Evolutionary conservation across 2,797 vertebrate genomes (phyloP), one percentile per base, ranked within the genome.

Genomic region (Muraenolepis orangiensis): DNA sequence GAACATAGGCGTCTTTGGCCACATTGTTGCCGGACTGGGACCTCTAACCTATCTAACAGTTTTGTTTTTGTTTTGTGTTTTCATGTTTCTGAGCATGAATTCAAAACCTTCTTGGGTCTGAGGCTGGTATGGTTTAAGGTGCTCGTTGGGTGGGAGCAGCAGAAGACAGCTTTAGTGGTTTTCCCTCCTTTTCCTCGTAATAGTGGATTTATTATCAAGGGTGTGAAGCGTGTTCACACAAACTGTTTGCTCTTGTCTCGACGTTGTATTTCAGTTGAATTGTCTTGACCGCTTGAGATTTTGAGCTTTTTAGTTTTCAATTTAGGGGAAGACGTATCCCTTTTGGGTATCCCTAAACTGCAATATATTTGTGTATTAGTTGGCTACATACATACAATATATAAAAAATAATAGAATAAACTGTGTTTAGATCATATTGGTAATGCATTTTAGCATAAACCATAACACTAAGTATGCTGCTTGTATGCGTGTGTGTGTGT

Each of bases 1-100:
- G n/a, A n/a, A n/a, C n/a, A n/a, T n/a, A n/a, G 42, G 70, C 40
- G 70, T 6, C 70, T 72, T 40, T 74, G 73, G 69, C 46, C 34
- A 18, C 29, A 38, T 70, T 83, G 75, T 75, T 81, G 75, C 76
- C 66, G 2, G 16, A 51, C 36, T 0, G 1, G 2, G 8, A 18
- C 76, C 6, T 70, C 79, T 73, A 74, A 77, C 78, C 77, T n/a
- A n/a, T n/a, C n/a, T n/a, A n/a, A n/a, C n/a, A n/a, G n/a, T 51
- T 42, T 11, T 14, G 40, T 16, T 42, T 42, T 42, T 42, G 8
- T 6, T 6, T 6, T 1, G 36, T 6, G 36, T 51, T 51, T 20
- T 51, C 18, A 3, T 51, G 42, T 51, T 51, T 51, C 42, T 51
- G 42, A 51, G 6, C 16, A 3, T 51, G 42, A 51, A 51, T 61